A percentile compares a stretch with the other conserved stretches of the same genome.
Conservation (phyloP, 2,113 vertebrate genomes). For the Rattus rattus region DNA sequence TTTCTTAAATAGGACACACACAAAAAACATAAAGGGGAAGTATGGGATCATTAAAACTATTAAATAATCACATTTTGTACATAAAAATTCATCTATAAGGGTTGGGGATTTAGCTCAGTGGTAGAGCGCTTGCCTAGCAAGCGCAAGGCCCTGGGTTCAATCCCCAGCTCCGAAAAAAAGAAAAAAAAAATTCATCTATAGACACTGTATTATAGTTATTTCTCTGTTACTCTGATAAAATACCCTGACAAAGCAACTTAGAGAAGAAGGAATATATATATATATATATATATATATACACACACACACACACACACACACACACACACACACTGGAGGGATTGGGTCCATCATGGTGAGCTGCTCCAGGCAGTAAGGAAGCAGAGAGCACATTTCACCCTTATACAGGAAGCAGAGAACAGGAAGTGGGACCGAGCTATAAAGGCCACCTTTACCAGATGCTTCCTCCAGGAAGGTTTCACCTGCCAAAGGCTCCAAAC, state of each 20-base stretch:
- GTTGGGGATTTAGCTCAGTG: no score
- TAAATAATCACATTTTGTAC: background rate
- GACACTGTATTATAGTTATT: background rate
- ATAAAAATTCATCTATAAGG: background rate
- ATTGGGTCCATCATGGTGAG: background rate
- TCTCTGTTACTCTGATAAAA: background rate
- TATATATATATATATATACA: no score
- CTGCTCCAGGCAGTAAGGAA: background rate
- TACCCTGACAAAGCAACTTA: background rate
- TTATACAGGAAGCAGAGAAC: background rate
- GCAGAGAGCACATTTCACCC: background rate
- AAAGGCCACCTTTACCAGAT: no score
- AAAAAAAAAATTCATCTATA: background rate
- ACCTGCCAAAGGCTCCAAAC: background rate
- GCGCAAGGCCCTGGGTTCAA: no score
- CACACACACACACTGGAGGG: no score
- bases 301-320: no score
- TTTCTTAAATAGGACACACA: background rate
- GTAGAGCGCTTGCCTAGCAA: no score
- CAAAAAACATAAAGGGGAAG: background rate
- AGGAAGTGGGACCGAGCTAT: background rate
- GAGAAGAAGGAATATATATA: background rate
- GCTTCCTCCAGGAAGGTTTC: background rate
- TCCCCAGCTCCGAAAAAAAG: no score
- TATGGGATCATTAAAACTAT: background rate